These are phyloP conservation scores for Amorpha juglandis DNA, from an alignment of 2,888 invertebrate genomes.

Conservation along the genomic window DNA sequence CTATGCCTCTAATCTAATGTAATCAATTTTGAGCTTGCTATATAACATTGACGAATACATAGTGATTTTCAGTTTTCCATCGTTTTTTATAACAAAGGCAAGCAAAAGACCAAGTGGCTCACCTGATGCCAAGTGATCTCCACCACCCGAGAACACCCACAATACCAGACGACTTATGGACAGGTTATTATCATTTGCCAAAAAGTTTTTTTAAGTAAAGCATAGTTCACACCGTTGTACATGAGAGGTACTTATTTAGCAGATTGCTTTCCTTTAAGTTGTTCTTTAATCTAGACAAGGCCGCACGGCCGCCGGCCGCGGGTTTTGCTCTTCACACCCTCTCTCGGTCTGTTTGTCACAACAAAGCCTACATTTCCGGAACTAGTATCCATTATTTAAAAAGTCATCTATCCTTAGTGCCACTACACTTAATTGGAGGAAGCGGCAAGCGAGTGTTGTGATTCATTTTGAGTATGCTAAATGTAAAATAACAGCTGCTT, in stretches of 20 bases:
- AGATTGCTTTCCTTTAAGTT: constrained; percentile 85
- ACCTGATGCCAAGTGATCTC: too few species aligned
- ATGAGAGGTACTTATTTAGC: constrained; percentile 78
- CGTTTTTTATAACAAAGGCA: too few species aligned
- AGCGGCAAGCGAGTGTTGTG: background rate
- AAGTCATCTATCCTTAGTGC: constrained; percentile 23
- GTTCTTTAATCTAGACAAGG: constrained; percentile 80
- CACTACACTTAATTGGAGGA: constrained; percentile 17
- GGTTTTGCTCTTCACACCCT: constrained; percentile 30
- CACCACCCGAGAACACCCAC: too few species aligned
- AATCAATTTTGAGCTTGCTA: too few species aligned
- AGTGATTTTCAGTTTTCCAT: too few species aligned
- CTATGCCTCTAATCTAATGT: too few species aligned
- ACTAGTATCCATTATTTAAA: constrained; percentile 25
- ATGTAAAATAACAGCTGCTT: background rate
- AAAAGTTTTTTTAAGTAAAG: constrained; percentile 60
- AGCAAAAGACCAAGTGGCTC: too few species aligned
- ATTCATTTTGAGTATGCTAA: constrained; percentile 4
- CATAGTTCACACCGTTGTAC: constrained; percentile 44
- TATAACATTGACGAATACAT: too few species aligned
- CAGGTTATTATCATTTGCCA: too few species aligned
- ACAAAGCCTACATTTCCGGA: constrained; percentile 18
- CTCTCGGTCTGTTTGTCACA: constrained; percentile 7
- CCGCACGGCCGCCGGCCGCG: constrained; percentile 47
- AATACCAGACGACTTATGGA: too few species aligned